These are phyloP conservation scores for Mactromeris polynyma DNA, from an alignment of 2,888 invertebrate species.

Conservation along the genomic window DNA sequence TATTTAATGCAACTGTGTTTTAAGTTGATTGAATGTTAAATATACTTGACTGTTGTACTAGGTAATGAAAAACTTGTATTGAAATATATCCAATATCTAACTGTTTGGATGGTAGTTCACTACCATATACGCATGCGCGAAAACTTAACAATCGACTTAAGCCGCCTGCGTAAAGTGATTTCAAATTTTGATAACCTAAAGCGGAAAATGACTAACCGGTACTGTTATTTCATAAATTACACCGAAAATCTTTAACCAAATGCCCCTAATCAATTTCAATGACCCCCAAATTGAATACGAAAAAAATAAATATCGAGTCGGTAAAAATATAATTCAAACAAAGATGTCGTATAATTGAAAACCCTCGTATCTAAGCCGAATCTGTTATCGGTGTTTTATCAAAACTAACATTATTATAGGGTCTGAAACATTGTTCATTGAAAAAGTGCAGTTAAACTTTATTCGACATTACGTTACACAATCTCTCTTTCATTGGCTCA, in stretches of 20 bases:
- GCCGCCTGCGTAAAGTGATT: too few relatives aligned
- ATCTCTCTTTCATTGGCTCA: conserved; percentile 30
- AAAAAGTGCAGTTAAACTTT: conserved; percentile 20
- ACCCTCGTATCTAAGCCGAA: not conserved
- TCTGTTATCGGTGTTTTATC: conserved; percentile 23
- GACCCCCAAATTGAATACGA: conserved; percentile 20
- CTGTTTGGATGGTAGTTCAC: too few relatives aligned
- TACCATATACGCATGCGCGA: too few relatives aligned
- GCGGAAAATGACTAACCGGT: not conserved
- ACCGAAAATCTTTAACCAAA: not conserved
- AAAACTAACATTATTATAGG: conserved; percentile 20
- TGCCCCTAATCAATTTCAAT: not conserved
- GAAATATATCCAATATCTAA: too few relatives aligned
- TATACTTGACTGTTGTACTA: too few relatives aligned
- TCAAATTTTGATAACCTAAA: not conserved
- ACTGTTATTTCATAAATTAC: not conserved
- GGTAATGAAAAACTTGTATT: too few relatives aligned
- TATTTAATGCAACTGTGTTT: too few relatives aligned
- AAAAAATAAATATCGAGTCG: conserved; percentile 28
- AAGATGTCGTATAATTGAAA: conserved; percentile 29
- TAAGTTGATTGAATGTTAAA: too few relatives aligned
- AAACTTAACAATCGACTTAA: too few relatives aligned
- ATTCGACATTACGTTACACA: conserved; percentile 16
- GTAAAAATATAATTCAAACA: conserved; percentile 34
- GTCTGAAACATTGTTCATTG: not conserved